Evolutionary conservation across 2,888 invertebrate species (phyloP), one percentile per base, ranked within the genome.

Genomic region (Campoletis raptor): DNA sequence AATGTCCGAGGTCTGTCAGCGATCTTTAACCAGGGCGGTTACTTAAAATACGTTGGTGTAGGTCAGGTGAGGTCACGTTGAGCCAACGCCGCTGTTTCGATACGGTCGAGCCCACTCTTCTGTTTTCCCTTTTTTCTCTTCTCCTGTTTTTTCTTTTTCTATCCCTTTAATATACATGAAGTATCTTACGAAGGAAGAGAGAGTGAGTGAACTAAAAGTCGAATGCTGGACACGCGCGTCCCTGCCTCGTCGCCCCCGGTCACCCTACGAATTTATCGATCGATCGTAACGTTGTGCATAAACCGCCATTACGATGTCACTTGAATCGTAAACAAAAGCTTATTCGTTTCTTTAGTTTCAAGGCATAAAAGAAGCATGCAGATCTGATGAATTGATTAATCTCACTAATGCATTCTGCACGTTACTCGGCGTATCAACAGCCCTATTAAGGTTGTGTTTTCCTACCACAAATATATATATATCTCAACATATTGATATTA

Each of bases 31-130:
- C 64, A 70, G 73, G 73, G 57, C 84, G 79, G 67, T 81, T 67
- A 74, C 73, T 84, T 72, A 74, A 84, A 80, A 80, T 80, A 84
- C 80, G 79, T 84, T 84, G 69, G 74, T 36, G 80, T 84, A 84
- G 84, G 84, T 84, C 84, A 52, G 74, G 84, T 64, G 48, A 54
- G 84, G 80, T 84, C 84, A 74, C 76, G 83, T 83, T 72, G 77
- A 79, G 70, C 52, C 52, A 48, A 40, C 77, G 77, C 74, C 42
- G 66, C 37, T 36, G 18, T 37, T 18, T 66, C 66, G 66, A 66
- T 66, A 66, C 66, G n/a, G 5, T 57, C 61, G 61, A 61, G 61
- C 30, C 61, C 61, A 15, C 30, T 61, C 30, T 12, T 61, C 30
- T 15, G 30, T 61, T 30, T 61, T 40, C 8, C 48, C 48, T 45